Percentiles rank a stretch among this genome's conserved stretches.
Evolutionary conservation across 2,888 invertebrate species (phyloP).

Genomic region (Blastobasis adustella): DNA sequence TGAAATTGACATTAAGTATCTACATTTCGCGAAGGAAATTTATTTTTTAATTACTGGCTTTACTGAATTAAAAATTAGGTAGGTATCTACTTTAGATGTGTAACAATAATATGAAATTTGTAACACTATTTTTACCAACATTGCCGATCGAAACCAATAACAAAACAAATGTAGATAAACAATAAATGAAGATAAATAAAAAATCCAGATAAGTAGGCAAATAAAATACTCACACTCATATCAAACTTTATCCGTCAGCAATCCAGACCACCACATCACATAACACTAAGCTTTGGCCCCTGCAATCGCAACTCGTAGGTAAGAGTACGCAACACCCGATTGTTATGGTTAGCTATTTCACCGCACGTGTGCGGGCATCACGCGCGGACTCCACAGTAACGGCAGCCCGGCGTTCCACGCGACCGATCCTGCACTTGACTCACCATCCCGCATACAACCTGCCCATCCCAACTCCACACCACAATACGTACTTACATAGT

Average conservation of each 20-base stretch:
- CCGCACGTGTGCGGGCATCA: conserved; percentile 53
- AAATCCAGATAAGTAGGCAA: no score
- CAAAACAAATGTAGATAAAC: no score
- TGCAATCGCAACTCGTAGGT: no score
- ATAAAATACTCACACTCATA: conserved; percentile 6
- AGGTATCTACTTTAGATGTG: no score
- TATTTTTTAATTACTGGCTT: no score
- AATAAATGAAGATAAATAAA: no score
- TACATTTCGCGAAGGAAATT: no score
- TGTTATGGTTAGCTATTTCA: conserved; percentile 40
- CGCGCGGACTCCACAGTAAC: conserved; percentile 61
- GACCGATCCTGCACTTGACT: conserved; percentile 68
- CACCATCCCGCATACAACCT: conserved; percentile 34
- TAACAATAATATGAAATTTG: no score
- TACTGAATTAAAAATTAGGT: no score
- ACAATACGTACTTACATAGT: not conserved
- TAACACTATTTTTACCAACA: no score
- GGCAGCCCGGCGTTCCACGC: conserved; percentile 53
- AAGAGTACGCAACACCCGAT: conserved; percentile 15
- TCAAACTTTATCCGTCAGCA: conserved; percentile 2
- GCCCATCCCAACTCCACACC: conserved; percentile 47
- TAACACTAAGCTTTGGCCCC: conserved; percentile 1
- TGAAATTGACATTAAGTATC: no score
- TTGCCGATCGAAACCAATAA: no score
- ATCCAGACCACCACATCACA: not conserved